Evolutionary conservation across 2,888 invertebrate genomes (phyloP).

Genomic region (Notocelia uddmanniana): DNA sequence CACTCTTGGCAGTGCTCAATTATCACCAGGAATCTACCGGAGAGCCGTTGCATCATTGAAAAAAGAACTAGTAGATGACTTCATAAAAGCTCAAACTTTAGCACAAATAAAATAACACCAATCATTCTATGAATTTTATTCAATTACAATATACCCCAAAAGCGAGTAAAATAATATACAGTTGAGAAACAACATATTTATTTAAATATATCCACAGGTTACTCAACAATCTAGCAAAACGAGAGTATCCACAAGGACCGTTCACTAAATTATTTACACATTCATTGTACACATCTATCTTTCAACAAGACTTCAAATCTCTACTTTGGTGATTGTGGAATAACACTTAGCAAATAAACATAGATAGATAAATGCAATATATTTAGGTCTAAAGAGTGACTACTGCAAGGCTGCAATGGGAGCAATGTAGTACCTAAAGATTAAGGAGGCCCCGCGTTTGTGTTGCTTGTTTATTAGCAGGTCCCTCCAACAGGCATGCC

Average conservation of each 20-base stretch:
- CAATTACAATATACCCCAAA: conserved; percentile 44
- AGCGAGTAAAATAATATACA: conserved; percentile 55
- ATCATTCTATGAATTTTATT: conserved; percentile 47
- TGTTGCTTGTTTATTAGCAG: conserved; percentile 90
- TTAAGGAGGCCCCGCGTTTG: conserved; percentile 93
- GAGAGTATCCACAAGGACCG: conserved; percentile 75
- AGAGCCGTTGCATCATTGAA: conserved; percentile 87
- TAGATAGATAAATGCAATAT: conserved; percentile 75
- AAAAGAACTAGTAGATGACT: conserved; percentile 80
- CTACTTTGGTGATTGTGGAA: conserved; percentile 82
- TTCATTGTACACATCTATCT: conserved; percentile 69
- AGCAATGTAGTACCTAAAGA: conserved; percentile 90
- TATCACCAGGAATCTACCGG: conserved; percentile 84
- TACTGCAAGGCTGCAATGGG: conserved; percentile 78
- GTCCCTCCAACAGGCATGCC: conserved; percentile 94
- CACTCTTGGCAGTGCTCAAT: conserved; percentile 85
- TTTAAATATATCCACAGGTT: conserved; percentile 76
- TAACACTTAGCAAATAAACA: conserved; percentile 83
- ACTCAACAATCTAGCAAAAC: conserved; percentile 80
- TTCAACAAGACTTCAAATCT: conserved; percentile 64
- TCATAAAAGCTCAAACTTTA: conserved; percentile 83
- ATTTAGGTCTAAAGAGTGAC: conserved; percentile 58
- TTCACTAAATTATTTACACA: conserved; percentile 83
- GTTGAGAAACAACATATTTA: conserved; percentile 77
- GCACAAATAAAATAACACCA: conserved; percentile 72